A percentile compares a stretch with the other conserved stretches of the same genome.
Conservation (phyloP, 2,888 invertebrate species). For the Acanthosoma haemorrhoidale region DNA sequence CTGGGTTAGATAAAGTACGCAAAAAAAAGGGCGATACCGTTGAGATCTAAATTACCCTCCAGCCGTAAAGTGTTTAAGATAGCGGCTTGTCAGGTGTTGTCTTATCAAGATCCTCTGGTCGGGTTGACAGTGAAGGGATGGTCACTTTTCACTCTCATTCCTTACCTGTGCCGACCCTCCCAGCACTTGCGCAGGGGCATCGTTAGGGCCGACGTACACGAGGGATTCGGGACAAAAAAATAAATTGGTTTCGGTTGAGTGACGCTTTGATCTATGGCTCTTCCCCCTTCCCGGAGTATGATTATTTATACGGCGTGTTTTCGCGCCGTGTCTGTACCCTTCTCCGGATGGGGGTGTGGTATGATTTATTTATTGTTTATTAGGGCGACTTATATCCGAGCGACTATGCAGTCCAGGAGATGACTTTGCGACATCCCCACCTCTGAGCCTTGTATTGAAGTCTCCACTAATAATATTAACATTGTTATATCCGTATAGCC, state of each 20-base stretch:
- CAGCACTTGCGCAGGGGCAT: neutral
- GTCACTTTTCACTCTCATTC: neutral
- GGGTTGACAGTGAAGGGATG: no score
- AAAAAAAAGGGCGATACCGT: neutral
- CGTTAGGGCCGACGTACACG: neutral
- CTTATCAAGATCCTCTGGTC: neutral
- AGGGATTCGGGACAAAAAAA: slow-evolving; percentile 12
- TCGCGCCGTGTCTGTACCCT: neutral
- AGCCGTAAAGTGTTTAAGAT: neutral
- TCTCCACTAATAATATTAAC: neutral
- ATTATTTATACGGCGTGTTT: neutral
- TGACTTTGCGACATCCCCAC: neutral
- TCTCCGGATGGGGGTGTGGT: neutral
- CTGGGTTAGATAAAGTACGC: no score
- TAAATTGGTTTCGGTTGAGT: slow-evolving; percentile 26
- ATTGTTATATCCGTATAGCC: no score
- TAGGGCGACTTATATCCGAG: neutral
- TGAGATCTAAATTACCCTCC: neutral
- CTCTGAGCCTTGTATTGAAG: neutral
- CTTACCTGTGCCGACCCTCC: neutral
- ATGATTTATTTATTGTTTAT: slow-evolving; percentile 10
- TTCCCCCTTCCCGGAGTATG: neutral
- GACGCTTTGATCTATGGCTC: slow-evolving; percentile 24
- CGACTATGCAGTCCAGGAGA: neutral
- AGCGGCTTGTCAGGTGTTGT: neutral